A percentile compares a stretch with the other conserved stretches of the same genome.
These are phyloP conservation scores for Ploceus nigricollis DNA, from an alignment of 2,113 vertebrate genomes.

Conservation along the genomic window DNA sequence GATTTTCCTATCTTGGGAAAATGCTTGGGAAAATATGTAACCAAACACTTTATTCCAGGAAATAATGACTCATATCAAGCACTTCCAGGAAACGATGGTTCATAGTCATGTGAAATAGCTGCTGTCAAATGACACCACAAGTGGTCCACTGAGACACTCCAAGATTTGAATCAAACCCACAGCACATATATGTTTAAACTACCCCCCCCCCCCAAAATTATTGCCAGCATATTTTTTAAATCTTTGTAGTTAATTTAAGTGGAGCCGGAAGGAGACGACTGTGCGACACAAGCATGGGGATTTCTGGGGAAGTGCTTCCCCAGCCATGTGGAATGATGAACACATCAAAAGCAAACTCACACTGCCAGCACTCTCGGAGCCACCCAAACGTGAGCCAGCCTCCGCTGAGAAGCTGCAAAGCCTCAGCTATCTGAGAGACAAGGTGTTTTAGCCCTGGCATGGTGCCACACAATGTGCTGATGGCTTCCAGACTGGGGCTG, in stretches of 20 bases:
- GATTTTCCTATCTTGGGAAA: neutral
- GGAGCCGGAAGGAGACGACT: neutral
- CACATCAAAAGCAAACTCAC: neutral
- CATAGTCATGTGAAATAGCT: neutral
- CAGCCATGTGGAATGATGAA: neutral
- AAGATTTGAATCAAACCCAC: neutral
- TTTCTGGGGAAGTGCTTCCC: neutral
- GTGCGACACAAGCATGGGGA: rapidly evolving
- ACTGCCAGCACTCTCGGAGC: neutral
- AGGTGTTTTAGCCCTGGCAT: neutral
- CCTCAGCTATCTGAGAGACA: neutral
- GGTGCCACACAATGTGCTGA: neutral
- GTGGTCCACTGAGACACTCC: neutral
- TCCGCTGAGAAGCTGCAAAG: neutral
- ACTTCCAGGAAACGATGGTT: neutral
- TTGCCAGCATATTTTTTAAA: neutral
- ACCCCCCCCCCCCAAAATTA: neutral
- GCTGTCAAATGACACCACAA: neutral
- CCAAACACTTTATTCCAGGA: neutral
- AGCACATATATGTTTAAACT: neutral
- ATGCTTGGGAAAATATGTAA: neutral
- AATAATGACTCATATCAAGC: neutral
- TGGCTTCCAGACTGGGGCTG: neutral
- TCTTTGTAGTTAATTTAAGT: neutral
- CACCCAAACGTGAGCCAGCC: neutral